These are phyloP conservation scores for Scylla paramamosain DNA, from an alignment of 1,140 invertebrate species.

Conservation along the genomic window DNA sequence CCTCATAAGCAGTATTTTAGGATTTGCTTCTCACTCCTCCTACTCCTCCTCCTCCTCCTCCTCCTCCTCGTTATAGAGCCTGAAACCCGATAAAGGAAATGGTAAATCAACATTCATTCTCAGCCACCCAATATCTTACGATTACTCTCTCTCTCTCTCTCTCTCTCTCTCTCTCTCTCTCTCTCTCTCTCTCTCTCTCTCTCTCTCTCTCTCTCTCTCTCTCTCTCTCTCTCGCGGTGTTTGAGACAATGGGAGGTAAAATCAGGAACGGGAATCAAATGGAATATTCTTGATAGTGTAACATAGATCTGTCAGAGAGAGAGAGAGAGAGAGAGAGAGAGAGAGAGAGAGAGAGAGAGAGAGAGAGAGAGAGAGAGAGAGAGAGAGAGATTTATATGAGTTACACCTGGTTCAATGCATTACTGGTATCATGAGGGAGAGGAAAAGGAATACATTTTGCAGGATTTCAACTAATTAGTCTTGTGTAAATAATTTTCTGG, in stretches of 20 bases:
- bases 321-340: background rate
- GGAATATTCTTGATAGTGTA: background rate
- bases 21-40: background rate
- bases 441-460: no score
- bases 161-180: background rate
- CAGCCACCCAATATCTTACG: constrained; percentile 18
- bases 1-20: background rate
- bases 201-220: constrained; percentile 18
- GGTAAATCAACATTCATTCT: constrained; percentile 23
- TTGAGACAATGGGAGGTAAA: background rate
- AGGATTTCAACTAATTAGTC: no score
- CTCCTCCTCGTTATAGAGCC: constrained; percentile 19
- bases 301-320: background rate
- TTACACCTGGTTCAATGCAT: no score
- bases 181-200: background rate
- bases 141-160: constrained; percentile 8
- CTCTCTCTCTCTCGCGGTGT: background rate
- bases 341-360: constrained; percentile 4
- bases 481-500: no score
- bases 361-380: no score
- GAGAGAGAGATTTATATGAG: no score
- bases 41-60: background rate
- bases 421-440: no score
- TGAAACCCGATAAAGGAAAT: constrained; percentile 21
- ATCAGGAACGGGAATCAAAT: constrained; percentile 3